These are phyloP conservation scores for Sphenopsis melanotis DNA, from an alignment of 2,797 vertebrate genomes.

Conservation along the genomic window DNA sequence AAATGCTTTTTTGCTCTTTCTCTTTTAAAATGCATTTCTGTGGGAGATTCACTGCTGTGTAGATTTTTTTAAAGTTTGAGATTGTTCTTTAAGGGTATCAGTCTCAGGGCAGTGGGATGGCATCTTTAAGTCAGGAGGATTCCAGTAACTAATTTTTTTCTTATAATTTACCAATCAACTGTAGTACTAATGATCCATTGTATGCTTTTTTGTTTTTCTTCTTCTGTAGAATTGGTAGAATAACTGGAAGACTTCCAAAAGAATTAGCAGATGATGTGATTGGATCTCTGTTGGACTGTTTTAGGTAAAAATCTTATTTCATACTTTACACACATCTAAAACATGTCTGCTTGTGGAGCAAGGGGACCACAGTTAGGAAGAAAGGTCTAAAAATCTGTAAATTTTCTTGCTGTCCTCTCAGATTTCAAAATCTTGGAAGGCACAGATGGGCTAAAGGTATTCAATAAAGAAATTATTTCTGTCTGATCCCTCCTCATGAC, in stretches of 20 bases:
- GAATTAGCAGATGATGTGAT: constrained; percentile 96
- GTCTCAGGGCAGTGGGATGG: not conserved
- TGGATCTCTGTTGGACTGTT: constrained; percentile 91
- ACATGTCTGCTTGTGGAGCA: not conserved
- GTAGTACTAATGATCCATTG: not conserved
- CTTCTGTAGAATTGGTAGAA: constrained; percentile 85
- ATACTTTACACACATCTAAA: not conserved
- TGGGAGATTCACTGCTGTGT: not conserved
- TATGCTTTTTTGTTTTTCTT: not conserved
- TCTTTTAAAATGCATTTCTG: not conserved
- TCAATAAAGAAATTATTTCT: not conserved
- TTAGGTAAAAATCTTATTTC: constrained; percentile 79
- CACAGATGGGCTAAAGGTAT: not conserved
- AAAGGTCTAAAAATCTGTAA: not conserved
- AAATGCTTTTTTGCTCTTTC: not conserved
- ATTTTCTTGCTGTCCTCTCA: not conserved
- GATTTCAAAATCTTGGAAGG: not conserved
- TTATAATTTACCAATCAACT: not conserved
- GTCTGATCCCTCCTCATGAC: not conserved
- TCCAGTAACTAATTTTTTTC: not conserved
- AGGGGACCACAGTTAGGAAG: not conserved
- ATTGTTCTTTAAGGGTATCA: not conserved
- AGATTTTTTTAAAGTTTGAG: not conserved
- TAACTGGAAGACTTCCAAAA: constrained; percentile 91
- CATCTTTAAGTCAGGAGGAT: not conserved